Evolutionary conservation across 2,888 invertebrate genomes (phyloP), one percentile per base, ranked within the genome.

Genomic region (Spisula subtruncata): DNA sequence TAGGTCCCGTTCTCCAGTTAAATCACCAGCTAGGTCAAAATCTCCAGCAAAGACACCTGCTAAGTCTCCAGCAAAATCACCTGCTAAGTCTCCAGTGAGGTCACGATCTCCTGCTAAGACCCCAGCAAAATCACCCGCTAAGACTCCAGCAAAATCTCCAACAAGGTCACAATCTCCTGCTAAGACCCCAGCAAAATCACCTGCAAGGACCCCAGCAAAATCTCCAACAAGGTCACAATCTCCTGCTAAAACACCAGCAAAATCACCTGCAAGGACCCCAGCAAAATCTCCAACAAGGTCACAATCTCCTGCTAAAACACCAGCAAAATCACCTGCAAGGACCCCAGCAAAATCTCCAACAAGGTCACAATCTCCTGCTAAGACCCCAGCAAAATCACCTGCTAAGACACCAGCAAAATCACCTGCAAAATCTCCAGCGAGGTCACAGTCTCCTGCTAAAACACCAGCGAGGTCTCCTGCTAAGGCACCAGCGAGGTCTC

Each of bases 401-500:
- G 51, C 8, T 51, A 60, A n/a, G n/a, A n/a, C n/a, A n/a, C n/a
- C n/a, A n/a, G n/a, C 81, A 29, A 54, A 48, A 41, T 75, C 83
- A 8, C 79, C 90, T 29, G 66, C 82, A 14, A 85, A 87, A 66
- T 81, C 83, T 54, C 81, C 88, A 5, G 85, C 32, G 16, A 25
- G 29, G 32, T 54, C 51, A 32, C 16, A 46, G 32, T 29, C 41
- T 6, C 46, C 80, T 5, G 80, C 4, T 18, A 46, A 80, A 41
- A 35, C 84, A 29, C 86, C 84, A n/a, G 71, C 32, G 8, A 80
- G 46, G 0, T 48, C 83, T n/a, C 79, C 35, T 25, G 8, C 87
- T 25, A 51, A 66, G 29, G 29, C 80, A 8, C 51, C 83, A 29
- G 80, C 81, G 60, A 46, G 29, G 16, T 84, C 94, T 84, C 94